A percentile compares a stretch with the other conserved stretches of the same genome.
Evolutionary conservation across 1,140 invertebrate genomes (phyloP).

Genomic region (Artemia franciscana): DNA sequence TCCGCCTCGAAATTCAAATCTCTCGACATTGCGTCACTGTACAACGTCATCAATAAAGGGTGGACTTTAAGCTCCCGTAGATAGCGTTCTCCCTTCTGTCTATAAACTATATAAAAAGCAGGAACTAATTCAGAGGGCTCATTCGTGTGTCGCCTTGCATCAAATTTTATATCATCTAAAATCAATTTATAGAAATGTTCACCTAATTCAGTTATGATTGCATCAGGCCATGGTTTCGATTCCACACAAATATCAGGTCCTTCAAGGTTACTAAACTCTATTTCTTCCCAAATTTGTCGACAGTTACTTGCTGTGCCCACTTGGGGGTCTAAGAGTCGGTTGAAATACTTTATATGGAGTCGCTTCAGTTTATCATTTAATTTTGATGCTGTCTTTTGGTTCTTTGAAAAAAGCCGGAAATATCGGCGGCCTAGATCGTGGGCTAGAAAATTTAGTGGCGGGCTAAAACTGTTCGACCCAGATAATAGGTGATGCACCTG

Average conservation of each 20-base stretch:
- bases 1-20: constrained; percentile 16
- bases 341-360: constrained; percentile 40
- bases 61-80: constrained; percentile 65
- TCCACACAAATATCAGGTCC: constrained; percentile 33
- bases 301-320: constrained; percentile 27
- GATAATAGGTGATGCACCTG: neutral
- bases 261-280: constrained; percentile 27
- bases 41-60: constrained; percentile 40
- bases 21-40: constrained; percentile 30
- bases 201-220: constrained; percentile 33
- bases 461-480: neutral
- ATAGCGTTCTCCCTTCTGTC: constrained; percentile 32
- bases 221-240: constrained; percentile 36
- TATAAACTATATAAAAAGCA: constrained; percentile 57
- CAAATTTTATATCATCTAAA: constrained; percentile 56
- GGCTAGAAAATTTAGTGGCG: neutral
- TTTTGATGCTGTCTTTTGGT: constrained; percentile 20
- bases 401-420: neutral
- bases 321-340: constrained; percentile 32
- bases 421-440: neutral
- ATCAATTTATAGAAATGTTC: constrained; percentile 70
- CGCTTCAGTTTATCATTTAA: constrained; percentile 36
- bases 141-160: constrained; percentile 35
- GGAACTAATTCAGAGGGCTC: constrained; percentile 28
- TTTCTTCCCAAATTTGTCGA: constrained; percentile 43